These are phyloP conservation scores for Pocillopora meandrina DNA, from an alignment of 92 coral and sea anemone species.

Conservation along the genomic window DNA sequence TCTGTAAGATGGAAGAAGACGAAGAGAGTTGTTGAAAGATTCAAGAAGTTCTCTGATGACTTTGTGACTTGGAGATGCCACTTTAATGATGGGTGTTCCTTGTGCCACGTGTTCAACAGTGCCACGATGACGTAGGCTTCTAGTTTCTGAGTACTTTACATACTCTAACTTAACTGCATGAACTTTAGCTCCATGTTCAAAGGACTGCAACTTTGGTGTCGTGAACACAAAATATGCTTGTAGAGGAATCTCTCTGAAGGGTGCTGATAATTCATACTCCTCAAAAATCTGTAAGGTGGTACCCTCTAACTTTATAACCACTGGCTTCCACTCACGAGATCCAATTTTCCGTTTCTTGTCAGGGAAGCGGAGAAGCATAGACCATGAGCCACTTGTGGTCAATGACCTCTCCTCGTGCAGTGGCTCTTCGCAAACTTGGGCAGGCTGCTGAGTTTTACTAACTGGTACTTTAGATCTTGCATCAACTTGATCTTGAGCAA, in stretches of 20 bases:
- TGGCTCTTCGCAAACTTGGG: slow-evolving; percentile 44
- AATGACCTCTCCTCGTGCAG: slow-evolving; percentile 54
- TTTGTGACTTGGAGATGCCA: slow-evolving; percentile 76
- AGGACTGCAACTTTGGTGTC: slow-evolving; percentile 64
- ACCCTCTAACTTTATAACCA: slow-evolving; percentile 86
- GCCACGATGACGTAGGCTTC: slow-evolving; percentile 79
- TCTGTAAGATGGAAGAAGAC: slow-evolving; percentile 89
- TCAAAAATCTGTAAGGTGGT: slow-evolving; percentile 86
- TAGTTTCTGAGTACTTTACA: slow-evolving; percentile 85
- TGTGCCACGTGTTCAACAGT: slow-evolving; percentile 79
- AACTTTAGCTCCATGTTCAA: slow-evolving; percentile 77
- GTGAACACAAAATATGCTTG: slow-evolving; percentile 92
- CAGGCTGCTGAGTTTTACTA: slow-evolving; percentile 36
- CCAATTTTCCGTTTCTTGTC: slow-evolving; percentile 87
- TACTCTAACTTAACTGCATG: slow-evolving; percentile 90
- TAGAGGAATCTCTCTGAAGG: slow-evolving; percentile 93
- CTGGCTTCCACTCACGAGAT: slow-evolving; percentile 93
- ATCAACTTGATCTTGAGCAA: slow-evolving; percentile 30
- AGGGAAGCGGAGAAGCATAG: slow-evolving; percentile 92
- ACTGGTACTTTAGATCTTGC: slow-evolving; percentile 13
- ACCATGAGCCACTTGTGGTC: slow-evolving; percentile 82
- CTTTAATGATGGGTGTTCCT: slow-evolving; percentile 87
- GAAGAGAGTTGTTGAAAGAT: slow-evolving; percentile 78
- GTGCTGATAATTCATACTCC: slow-evolving; percentile 94
- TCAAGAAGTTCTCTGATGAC: slow-evolving; percentile 82